Percentiles rank a stretch among this genome's conserved stretches.
Conservation (phyloP, 2,888 invertebrate species). For the Philopedon plagiatum region DNA sequence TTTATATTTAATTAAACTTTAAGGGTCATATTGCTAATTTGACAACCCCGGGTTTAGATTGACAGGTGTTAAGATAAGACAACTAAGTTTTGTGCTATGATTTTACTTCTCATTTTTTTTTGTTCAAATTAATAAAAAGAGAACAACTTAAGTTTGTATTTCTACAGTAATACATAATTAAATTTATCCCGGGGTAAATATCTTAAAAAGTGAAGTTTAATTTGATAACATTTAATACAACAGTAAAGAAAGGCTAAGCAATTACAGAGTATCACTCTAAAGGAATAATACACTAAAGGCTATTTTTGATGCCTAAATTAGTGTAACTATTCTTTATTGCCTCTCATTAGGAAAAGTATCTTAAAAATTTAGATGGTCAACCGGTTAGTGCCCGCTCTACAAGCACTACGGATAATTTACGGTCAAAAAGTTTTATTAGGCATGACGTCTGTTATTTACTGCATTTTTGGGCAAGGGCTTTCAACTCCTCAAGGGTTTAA, state of each 20-base stretch:
- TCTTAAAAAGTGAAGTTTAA: too few relatives aligned
- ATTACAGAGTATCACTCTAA: constrained; percentile 9
- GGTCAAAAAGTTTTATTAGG: constrained; percentile 40
- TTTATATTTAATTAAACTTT: too few relatives aligned
- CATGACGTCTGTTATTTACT: constrained; percentile 35
- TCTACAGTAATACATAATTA: too few relatives aligned
- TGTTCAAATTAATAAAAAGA: too few relatives aligned
- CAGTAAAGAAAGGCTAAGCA: background rate
- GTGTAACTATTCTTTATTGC: constrained; percentile 48
- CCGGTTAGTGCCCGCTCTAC: constrained; percentile 34
- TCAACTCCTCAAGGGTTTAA: background rate
- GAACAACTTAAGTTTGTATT: too few relatives aligned
- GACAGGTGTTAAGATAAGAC: too few relatives aligned
- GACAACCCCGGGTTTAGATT: too few relatives aligned
- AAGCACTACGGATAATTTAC: constrained; percentile 38
- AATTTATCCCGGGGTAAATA: too few relatives aligned
- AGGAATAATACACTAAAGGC: constrained; percentile 9
- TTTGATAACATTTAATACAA: too few relatives aligned
- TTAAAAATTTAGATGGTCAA: constrained; percentile 47
- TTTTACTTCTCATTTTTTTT: too few relatives aligned
- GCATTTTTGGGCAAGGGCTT: background rate
- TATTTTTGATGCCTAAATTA: constrained; percentile 46
- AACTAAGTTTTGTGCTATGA: too few relatives aligned
- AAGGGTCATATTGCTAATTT: too few relatives aligned
- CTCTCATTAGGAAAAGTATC: constrained; percentile 47